phyloP scores from a whole-genome alignment of 2,113 vertebrate species.

The Dasyurus viverrinus region DNA sequence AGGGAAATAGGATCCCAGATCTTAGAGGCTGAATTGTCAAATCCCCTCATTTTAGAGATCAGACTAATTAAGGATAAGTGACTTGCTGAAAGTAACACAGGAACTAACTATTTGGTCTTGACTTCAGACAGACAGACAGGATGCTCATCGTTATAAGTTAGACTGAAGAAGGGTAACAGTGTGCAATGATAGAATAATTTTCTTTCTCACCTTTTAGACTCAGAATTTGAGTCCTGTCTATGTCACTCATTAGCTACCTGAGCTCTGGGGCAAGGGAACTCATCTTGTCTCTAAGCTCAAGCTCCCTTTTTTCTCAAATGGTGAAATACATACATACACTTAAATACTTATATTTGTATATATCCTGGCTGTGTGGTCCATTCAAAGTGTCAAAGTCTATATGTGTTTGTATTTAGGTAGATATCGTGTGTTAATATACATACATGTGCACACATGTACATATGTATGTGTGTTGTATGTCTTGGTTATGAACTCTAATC shows the following conservation, averaged over 20 bases:
- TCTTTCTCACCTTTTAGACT: background rate
- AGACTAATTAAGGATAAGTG: background rate
- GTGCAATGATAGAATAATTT: background rate
- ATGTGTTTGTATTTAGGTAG: background rate
- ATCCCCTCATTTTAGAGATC: background rate
- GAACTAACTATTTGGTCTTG: background rate
- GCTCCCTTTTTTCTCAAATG: background rate
- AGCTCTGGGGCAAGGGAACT: background rate
- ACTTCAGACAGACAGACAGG: background rate
- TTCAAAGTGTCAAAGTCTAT: background rate
- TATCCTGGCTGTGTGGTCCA: background rate
- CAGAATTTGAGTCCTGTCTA: background rate
- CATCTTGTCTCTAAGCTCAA: background rate
- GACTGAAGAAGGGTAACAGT: background rate
- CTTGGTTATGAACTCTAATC: background rate
- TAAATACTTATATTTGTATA: too few relatives aligned
- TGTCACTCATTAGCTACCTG: background rate
- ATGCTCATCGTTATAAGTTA: background rate
- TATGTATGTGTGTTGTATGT: background rate
- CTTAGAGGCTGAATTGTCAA: background rate
- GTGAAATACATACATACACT: background rate
- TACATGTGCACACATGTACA: background rate
- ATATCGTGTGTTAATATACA: too few relatives aligned
- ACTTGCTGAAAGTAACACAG: background rate
- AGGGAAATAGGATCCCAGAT: background rate